Evolutionary conservation across 2,888 invertebrate genomes (phyloP).

Genomic region (Leptogaster cylindrica): DNA sequence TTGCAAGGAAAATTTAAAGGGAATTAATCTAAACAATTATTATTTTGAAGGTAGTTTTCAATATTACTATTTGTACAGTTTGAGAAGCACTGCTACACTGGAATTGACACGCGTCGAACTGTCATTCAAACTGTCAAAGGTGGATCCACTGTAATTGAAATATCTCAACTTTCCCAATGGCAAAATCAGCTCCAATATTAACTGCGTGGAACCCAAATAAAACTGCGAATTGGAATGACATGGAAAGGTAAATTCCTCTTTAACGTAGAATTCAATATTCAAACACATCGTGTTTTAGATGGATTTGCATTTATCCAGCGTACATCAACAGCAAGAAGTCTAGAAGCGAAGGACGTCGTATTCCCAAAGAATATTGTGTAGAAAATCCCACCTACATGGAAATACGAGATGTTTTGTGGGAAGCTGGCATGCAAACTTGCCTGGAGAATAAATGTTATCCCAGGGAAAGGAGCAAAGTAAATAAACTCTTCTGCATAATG

Average conservation of each 20-base stretch:
- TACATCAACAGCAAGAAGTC: conserved; percentile 95
- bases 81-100: no score
- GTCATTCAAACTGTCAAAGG: no score
- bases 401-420: conserved; percentile 88
- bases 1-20: no score
- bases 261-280: neutral
- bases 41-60: no score
- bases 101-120: no score
- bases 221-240: conserved; percentile 80
- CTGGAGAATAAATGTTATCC: conserved; percentile 94
- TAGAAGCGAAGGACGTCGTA: conserved; percentile 83
- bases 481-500: conserved; percentile 8
- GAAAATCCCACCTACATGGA: conserved; percentile 96
- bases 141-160: no score
- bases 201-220: conserved; percentile 76
- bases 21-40: no score
- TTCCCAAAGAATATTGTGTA: conserved; percentile 84
- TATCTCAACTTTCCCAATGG: conserved; percentile 59
- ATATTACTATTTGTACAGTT: no score
- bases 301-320: conserved; percentile 97
- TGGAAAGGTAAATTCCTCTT: conserved; percentile 80
- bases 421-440: conserved; percentile 82
- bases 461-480: conserved; percentile 83
- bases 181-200: conserved; percentile 64
- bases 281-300: conserved; percentile 63